Conservation (phyloP, 2,113 vertebrate species). For the Heptranchias perlo region DNA sequence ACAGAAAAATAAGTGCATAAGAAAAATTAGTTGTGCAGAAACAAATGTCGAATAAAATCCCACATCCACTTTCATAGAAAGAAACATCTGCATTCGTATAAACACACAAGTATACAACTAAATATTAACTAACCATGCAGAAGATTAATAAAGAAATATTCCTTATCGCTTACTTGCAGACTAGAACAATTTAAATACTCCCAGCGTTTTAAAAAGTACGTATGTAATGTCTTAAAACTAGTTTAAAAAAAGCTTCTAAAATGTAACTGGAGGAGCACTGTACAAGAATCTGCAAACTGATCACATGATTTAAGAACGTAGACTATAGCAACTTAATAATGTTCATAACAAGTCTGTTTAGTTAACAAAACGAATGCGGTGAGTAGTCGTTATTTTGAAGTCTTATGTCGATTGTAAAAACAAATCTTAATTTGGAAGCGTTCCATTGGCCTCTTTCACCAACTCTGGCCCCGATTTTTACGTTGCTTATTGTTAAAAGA, state of each 20-base stretch:
- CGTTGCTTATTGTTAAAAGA: constrained; percentile 52
- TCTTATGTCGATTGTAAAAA: background rate
- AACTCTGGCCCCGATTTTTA: constrained; percentile 50
- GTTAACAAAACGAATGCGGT: background rate
- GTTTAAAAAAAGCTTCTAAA: background rate
- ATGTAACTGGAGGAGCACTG: background rate
- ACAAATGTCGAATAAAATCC: background rate
- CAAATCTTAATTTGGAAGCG: background rate
- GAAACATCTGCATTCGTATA: background rate
- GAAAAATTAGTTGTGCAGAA: background rate
- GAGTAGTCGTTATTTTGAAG: background rate
- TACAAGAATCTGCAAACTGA: background rate
- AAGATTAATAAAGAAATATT: background rate
- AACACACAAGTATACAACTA: background rate
- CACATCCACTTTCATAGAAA: background rate
- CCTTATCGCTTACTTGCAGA: background rate
- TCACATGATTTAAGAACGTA: background rate
- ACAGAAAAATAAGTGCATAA: constrained; percentile 11
- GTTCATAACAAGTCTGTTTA: background rate
- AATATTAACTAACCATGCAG: background rate
- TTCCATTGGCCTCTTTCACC: constrained; percentile 45
- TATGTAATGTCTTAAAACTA: background rate
- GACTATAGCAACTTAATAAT: background rate
- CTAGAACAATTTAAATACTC: background rate
- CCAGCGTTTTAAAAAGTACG: background rate